Conservation (phyloP, 2,113 vertebrate genomes). For the Macrotus californicus region DNA sequence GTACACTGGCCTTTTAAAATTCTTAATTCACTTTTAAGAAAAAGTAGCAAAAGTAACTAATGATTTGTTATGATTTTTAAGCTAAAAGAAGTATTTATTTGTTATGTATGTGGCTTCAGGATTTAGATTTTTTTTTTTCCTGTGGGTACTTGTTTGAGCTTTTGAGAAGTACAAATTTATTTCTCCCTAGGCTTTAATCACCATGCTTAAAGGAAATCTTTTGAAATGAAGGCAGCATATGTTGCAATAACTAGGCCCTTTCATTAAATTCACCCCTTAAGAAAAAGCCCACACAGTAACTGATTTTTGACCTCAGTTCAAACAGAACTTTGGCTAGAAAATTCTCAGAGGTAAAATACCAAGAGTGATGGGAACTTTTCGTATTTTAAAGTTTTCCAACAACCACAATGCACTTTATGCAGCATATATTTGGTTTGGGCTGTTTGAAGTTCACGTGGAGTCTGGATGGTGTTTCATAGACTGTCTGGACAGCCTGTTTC, state of each 20-base stretch:
- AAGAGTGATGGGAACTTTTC: constrained; percentile 42
- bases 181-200: constrained; percentile 58
- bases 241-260: constrained; percentile 49
- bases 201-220: constrained; percentile 29
- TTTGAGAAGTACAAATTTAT: constrained; percentile 58
- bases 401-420: constrained; percentile 2
- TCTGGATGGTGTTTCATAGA: constrained; percentile 17
- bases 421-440: constrained; percentile 25
- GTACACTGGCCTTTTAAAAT: neutral
- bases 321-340: constrained; percentile 53
- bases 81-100: constrained; percentile 20
- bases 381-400: constrained; percentile 36
- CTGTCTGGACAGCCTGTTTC: neutral
- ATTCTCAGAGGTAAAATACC: constrained; percentile 52
- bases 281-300: constrained; percentile 54
- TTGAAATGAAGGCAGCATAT: constrained; percentile 46
- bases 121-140: neutral
- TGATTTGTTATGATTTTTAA: constrained; percentile 18
- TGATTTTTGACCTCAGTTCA: constrained; percentile 58
- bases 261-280: constrained; percentile 56
- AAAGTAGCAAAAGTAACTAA: constrained; percentile 41
- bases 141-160: neutral
- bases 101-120: neutral
- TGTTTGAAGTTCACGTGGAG: constrained; percentile 32
- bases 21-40: constrained; percentile 29